A percentile compares a stretch with the other conserved stretches of the same genome.
phyloP scores from a whole-genome alignment of 2,113 vertebrate genomes.

The Megaceryle maxima region DNA sequence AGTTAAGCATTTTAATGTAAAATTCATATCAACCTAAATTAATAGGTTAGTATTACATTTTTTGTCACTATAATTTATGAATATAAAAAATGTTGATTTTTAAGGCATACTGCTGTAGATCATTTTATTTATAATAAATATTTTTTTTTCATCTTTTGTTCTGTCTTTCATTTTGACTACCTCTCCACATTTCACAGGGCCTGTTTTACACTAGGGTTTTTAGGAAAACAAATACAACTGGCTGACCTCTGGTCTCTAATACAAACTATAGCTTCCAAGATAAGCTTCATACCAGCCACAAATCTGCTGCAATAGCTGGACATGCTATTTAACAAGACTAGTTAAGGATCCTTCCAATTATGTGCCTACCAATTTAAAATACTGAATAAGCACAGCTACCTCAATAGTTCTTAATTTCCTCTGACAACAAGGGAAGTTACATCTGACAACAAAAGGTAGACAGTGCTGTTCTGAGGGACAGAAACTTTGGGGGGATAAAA shows the following conservation, averaged over 20 bases:
- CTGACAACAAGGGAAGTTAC: not conserved
- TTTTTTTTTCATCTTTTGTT: not conserved
- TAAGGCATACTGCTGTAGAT: not conserved
- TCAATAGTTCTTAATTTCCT: not conserved
- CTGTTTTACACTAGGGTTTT: not conserved
- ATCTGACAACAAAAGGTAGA: not conserved
- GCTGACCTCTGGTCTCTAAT: not conserved
- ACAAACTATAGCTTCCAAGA: not conserved
- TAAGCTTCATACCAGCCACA: not conserved
- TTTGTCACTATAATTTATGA: constrained; percentile 13
- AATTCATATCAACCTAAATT: not conserved
- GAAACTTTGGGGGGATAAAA: not conserved
- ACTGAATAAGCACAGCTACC: not conserved
- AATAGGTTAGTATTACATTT: constrained; percentile 17
- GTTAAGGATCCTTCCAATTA: not conserved
- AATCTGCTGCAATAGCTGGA: not conserved
- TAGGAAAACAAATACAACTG: not conserved
- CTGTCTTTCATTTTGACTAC: not conserved
- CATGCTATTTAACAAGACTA: not conserved
- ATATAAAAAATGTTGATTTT: not conserved
- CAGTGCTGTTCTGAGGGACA: not conserved
- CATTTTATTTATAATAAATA: not conserved
- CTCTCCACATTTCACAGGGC: not conserved
- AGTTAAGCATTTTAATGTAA: constrained; percentile 27
- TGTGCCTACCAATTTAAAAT: accelerated